Evolutionary conservation across 2,888 invertebrate species (phyloP).

Genomic region (Chromoteleia sp.): DNA sequence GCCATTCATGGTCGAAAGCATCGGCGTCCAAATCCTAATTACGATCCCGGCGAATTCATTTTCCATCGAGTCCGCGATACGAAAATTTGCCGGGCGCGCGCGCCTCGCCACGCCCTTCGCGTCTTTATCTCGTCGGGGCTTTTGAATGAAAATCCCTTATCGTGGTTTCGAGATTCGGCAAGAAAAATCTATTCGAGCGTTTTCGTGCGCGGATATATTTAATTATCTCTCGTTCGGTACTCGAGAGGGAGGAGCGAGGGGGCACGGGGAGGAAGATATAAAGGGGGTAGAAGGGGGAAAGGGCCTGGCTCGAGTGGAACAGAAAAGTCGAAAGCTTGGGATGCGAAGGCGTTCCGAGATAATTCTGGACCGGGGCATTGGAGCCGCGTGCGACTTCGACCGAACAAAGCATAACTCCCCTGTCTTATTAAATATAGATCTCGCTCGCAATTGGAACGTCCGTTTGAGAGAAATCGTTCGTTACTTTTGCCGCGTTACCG

Average conservation of each 20-base stretch:
- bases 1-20: too few species aligned
- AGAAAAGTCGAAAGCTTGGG: slow-evolving; percentile 62
- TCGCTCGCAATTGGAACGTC: slow-evolving; percentile 78
- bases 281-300: too few species aligned
- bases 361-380: slow-evolving; percentile 73
- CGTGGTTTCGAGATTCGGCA: slow-evolving; percentile 65
- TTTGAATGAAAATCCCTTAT: slow-evolving; percentile 67
- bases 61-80: slow-evolving; percentile 29
- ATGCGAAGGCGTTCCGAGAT: slow-evolving; percentile 66
- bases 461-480: slow-evolving; percentile 73
- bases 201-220: slow-evolving; percentile 80
- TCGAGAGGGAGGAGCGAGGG: slow-evolving; percentile 46
- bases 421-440: slow-evolving; percentile 82
- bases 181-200: slow-evolving; percentile 77
- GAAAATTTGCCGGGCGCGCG: slow-evolving; percentile 34
- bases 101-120: slow-evolving; percentile 27
- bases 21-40: slow-evolving; percentile 25
- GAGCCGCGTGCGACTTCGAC: slow-evolving; percentile 73
- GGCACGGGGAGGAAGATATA: slow-evolving; percentile 17
- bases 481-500: slow-evolving; percentile 72
- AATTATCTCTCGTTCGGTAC: slow-evolving; percentile 77
- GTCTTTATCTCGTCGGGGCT: slow-evolving; percentile 55
- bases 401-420: slow-evolving; percentile 78
- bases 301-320: slow-evolving; percentile 53
- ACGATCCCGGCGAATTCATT: slow-evolving; percentile 9